A percentile compares a stretch with the other conserved stretches of the same genome.
These are phyloP conservation scores for Lytechinus pictus DNA, from an alignment of 35 echinoderm and acorn worm species.

Conservation along the genomic window DNA sequence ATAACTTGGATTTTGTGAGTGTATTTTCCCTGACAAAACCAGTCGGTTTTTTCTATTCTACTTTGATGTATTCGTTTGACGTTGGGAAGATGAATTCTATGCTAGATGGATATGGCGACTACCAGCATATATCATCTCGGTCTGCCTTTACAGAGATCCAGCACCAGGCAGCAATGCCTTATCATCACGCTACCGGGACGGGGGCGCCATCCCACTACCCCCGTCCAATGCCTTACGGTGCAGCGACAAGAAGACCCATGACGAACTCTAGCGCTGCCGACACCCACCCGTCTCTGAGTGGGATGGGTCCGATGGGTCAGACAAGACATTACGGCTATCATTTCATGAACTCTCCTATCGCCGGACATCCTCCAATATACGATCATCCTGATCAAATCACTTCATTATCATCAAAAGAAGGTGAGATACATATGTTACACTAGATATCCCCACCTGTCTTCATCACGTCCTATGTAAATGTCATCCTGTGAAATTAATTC, in stretches of 20 bases:
- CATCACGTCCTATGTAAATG: no score
- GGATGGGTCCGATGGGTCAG: conserved; percentile 18
- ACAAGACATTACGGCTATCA: not conserved
- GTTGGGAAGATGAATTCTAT: conserved; percentile 52
- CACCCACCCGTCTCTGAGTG: conserved; percentile 21
- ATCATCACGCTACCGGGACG: conserved; percentile 33
- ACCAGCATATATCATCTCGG: conserved; percentile 8
- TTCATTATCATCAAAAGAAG: conserved; percentile 23
- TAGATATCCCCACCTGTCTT: no score
- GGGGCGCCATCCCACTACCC: not conserved
- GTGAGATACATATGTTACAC: not conserved
- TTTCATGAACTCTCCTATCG: not conserved
- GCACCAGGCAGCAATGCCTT: not conserved
- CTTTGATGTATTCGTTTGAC: conserved; percentile 34
- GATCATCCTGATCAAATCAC: conserved; percentile 17
- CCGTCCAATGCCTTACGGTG: conserved; percentile 22
- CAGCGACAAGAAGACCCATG: conserved; percentile 28
- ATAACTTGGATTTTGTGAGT: not conserved
- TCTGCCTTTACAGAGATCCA: conserved; percentile 63
- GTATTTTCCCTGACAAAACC: not conserved
- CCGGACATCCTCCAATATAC: conserved; percentile 23
- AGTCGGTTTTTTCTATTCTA: not conserved
- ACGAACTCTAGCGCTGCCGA: not conserved
- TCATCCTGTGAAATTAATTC: no score
- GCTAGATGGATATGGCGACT: conserved; percentile 47